Evolutionary conservation across 2,797 vertebrate genomes (phyloP).

Genomic region (Anguilla megastoma): DNA sequence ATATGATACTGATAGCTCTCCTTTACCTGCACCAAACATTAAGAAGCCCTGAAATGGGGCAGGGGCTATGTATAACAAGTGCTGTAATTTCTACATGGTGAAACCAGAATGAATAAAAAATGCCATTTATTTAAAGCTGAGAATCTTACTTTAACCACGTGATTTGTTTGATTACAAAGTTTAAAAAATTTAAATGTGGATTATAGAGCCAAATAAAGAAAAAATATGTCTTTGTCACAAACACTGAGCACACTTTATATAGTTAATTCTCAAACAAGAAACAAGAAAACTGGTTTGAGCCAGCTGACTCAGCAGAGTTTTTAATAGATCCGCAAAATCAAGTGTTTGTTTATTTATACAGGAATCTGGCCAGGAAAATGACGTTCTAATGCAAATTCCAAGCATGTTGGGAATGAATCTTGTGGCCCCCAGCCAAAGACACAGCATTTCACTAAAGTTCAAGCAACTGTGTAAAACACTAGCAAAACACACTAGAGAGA

Average conservation of each 20-base stretch:
- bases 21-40: too few relatives aligned
- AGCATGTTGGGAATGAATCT: constrained; percentile 33
- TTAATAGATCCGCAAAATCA: constrained; percentile 47
- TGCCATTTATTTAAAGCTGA: too few relatives aligned
- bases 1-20: too few relatives aligned
- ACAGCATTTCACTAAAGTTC: constrained; percentile 27
- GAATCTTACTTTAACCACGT: too few relatives aligned
- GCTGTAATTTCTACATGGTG: too few relatives aligned
- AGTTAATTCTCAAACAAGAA: neutral
- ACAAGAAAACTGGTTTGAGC: neutral
- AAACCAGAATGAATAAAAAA: too few relatives aligned
- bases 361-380: constrained; percentile 48
- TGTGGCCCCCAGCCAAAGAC: constrained; percentile 40
- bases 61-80: too few relatives aligned
- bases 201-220: too few relatives aligned
- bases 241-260: neutral
- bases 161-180: too few relatives aligned
- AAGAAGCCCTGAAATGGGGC: too few relatives aligned
- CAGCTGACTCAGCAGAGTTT: constrained; percentile 31
- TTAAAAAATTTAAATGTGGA: too few relatives aligned
- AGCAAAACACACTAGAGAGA: constrained; percentile 26
- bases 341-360: constrained; percentile 52
- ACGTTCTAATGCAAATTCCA: constrained; percentile 42
- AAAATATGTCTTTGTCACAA: too few relatives aligned
- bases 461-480: neutral